phyloP scores from a whole-genome alignment of 2,797 vertebrate species.

The Gambelia wislizenii region DNA sequence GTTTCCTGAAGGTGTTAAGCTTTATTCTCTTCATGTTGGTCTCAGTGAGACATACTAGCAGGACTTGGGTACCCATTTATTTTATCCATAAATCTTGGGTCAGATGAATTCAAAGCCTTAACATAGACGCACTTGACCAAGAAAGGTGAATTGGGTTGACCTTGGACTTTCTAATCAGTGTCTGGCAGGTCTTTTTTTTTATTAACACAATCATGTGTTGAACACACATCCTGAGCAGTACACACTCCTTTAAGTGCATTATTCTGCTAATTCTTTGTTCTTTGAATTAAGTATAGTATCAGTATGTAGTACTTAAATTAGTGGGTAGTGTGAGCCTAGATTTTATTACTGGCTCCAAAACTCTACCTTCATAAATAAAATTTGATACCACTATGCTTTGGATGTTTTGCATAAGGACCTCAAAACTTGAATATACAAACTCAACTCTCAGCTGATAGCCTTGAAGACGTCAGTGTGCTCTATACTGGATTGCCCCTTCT shows the following conservation, averaged over 20 bases:
- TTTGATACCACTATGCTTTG: slow-evolving; percentile 79
- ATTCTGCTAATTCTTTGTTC: slow-evolving; percentile 68
- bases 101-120: slow-evolving; percentile 83
- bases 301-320: slow-evolving; percentile 63
- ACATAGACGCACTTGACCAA: slow-evolving; percentile 78
- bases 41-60: slow-evolving; percentile 70
- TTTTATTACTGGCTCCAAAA: slow-evolving; percentile 62
- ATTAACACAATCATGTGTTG: slow-evolving; percentile 74
- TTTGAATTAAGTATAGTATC: slow-evolving; percentile 61
- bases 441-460: slow-evolving; percentile 76
- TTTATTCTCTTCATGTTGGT: slow-evolving; percentile 72
- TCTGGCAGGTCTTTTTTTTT: slow-evolving; percentile 56
- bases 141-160: slow-evolving; percentile 62
- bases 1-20: slow-evolving; percentile 80
- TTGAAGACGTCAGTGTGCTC: slow-evolving; percentile 77
- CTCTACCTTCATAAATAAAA: slow-evolving; percentile 66
- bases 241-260: slow-evolving; percentile 76
- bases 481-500: slow-evolving; percentile 70
- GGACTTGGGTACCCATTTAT: slow-evolving; percentile 55
- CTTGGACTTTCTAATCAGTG: slow-evolving; percentile 65
- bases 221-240: slow-evolving; percentile 76
- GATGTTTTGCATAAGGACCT: slow-evolving; percentile 77
- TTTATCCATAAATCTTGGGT: slow-evolving; percentile 76
- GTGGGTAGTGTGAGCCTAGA: slow-evolving; percentile 67
- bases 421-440: slow-evolving; percentile 83